Base-by-base conservation (phyloP, 2,797 vertebrate genomes). In the Anableps anableps region DNA sequence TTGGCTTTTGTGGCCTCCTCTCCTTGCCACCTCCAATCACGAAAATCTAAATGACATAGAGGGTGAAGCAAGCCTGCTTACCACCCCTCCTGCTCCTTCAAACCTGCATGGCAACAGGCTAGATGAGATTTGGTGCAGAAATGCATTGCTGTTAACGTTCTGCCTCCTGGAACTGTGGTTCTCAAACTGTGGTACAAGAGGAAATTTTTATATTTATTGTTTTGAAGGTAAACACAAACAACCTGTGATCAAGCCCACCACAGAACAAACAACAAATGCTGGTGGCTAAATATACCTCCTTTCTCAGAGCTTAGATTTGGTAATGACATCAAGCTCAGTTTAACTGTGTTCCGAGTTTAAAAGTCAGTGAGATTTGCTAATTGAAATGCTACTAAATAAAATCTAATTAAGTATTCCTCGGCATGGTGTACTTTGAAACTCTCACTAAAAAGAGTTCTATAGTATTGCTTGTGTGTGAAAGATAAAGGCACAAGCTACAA, bases 41-140 rank as follows among this genome's bases (percentile, higher is more conserved):
- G 86, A 83, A 75, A 80, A 80, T 91, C 90, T 94, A 91, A 95
- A 95, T 95, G 95, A 96, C 95, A 82, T 82, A 93, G 93, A 95
- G 95, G 94, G 94, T 94, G 92, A 94, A 93, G 85, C 85, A 87
- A 90, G 84, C 81, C 74, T 73, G 34, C 76, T 50, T 41, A 38
- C 85, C 72, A 45, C 89, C 89, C 91, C 86, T 75, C 85, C 88
- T 83, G 72, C 78, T 78, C 85, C 81, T 82, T 84, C 78, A 51
- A 84, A 89, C 87, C 86, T 92, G 88, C 91, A 88, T 91, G 94
- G 93, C 93, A 95, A 95, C 94, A 95, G 89, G 88, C 91, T 66
- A 72, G 77, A 82, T 62, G 7, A 86, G 76, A 72, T 66, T 76
- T 72, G 38, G 26, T 73, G 45, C 62, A 50, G 34, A 86, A 80